Evolutionary conservation across 2,888 invertebrate species (phyloP).

Genomic region (Luffia ferchaultella): DNA sequence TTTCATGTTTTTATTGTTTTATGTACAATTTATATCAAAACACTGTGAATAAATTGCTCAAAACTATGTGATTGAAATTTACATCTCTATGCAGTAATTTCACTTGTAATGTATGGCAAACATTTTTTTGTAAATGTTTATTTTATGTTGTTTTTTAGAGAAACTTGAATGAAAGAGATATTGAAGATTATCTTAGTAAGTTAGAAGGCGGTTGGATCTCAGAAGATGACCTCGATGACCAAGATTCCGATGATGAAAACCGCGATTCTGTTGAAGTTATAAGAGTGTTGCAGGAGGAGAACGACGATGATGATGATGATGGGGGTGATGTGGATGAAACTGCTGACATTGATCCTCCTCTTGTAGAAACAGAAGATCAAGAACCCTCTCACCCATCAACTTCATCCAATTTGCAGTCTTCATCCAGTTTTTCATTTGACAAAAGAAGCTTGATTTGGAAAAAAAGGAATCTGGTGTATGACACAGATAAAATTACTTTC

Average conservation of each 20-base stretch:
- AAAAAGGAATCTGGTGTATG: constrained; percentile 23
- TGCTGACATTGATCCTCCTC: constrained; percentile 26
- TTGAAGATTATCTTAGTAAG: constrained; percentile 20
- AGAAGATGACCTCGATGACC: constrained; percentile 23
- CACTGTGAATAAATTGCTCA: constrained; percentile 23
- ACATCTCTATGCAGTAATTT: constrained; percentile 19
- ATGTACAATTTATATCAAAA: constrained; percentile 25
- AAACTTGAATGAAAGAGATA: constrained; percentile 22
- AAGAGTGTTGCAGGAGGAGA: constrained; percentile 26
- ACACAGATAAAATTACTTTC: constrained; percentile 24
- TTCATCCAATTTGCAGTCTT: constrained; percentile 21
- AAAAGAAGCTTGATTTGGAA: constrained; percentile 27
- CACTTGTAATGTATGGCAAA: constrained; percentile 25
- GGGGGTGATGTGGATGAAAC: constrained; percentile 23
- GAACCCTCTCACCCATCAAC: constrained; percentile 22
- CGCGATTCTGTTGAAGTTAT: constrained; percentile 24
- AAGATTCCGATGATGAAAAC: constrained; percentile 23
- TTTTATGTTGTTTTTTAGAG: constrained; percentile 25
- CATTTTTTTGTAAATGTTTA: constrained; percentile 21
- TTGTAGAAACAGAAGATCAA: constrained; percentile 22
- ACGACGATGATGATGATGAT: too few species aligned
- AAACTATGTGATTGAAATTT: constrained; percentile 20
- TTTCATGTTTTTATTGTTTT: constrained; percentile 22
- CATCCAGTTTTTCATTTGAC: constrained; percentile 22
- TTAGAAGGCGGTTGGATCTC: constrained; percentile 25